A percentile compares a stretch with the other conserved stretches of the same genome.
Evolutionary conservation across 2,797 vertebrate species (phyloP).

Genomic region (Poeciliopsis infans): DNA sequence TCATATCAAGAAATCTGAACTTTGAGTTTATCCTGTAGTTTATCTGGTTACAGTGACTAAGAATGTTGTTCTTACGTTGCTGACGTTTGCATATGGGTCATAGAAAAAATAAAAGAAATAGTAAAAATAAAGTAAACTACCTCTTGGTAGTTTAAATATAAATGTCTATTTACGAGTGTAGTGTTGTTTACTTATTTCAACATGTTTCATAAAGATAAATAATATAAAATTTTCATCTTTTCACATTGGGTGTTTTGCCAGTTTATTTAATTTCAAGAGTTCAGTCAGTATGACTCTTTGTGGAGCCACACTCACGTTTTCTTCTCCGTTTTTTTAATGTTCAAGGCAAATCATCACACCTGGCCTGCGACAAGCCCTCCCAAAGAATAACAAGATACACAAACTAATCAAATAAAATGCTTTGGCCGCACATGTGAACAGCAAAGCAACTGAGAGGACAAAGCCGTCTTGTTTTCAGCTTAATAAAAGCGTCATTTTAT

Average conservation of each 20-base stretch:
- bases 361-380: not conserved
- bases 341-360: not conserved
- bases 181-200: not conserved
- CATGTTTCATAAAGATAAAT: not conserved
- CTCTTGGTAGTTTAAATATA: not conserved
- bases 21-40: not conserved
- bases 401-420: not conserved
- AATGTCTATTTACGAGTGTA: not conserved
- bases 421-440: constrained; percentile 70
- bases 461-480: constrained; percentile 74
- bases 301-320: constrained; percentile 36
- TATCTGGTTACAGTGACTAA: no score
- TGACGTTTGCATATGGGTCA: not conserved
- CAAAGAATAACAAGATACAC: constrained; percentile 1
- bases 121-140: no score
- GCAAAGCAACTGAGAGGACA: constrained; percentile 65
- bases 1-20: not conserved
- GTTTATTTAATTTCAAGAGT: constrained; percentile 28
- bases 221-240: constrained; percentile 12
- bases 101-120: not conserved
- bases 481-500: constrained; percentile 54
- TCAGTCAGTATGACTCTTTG: constrained; percentile 22
- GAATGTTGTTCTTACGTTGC: not conserved
- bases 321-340: not conserved
- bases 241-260: constrained; percentile 21